These are phyloP conservation scores for Monochamus alternatus DNA, from an alignment of 2,888 invertebrate genomes.

Conservation along the genomic window DNA sequence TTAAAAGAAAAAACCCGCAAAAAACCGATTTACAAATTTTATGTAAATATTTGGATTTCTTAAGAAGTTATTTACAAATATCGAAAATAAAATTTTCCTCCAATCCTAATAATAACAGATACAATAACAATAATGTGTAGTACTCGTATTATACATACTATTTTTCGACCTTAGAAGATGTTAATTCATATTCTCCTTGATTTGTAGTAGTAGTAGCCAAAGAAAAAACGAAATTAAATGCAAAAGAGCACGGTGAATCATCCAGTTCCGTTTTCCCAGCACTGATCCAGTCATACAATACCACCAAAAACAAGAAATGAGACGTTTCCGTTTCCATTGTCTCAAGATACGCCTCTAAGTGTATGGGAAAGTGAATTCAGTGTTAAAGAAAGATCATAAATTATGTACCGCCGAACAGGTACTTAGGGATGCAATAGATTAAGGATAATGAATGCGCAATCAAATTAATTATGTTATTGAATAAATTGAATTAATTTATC, in stretches of 20 bases:
- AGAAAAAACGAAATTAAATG: conserved; percentile 14
- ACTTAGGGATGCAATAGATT: neutral
- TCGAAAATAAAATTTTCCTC: too few relatives aligned
- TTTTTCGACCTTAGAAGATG: neutral
- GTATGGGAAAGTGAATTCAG: conserved; percentile 40
- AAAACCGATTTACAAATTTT: too few relatives aligned
- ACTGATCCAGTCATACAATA: conserved; percentile 27
- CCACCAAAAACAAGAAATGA: conserved; percentile 40
- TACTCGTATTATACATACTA: neutral
- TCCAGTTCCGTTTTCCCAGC: conserved; percentile 35
- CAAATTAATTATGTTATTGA: conserved; percentile 14
- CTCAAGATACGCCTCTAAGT: conserved; percentile 19
- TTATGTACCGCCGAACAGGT: conserved; percentile 11
- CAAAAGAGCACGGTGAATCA: conserved; percentile 22
- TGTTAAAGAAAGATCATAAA: conserved; percentile 24
- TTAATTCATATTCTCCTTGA: too few relatives aligned
- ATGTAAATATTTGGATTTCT: too few relatives aligned
- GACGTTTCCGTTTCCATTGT: conserved; percentile 43
- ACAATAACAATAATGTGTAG: too few relatives aligned
- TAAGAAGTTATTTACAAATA: too few relatives aligned
- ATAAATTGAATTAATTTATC: neutral
- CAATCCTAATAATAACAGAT: too few relatives aligned
- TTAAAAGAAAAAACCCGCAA: too few relatives aligned
- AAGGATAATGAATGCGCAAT: conserved; percentile 1
- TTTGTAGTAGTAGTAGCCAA: too few relatives aligned